Conservation (phyloP, 2,797 vertebrate species). For the Myoxocephalus aenaeus region DNA sequence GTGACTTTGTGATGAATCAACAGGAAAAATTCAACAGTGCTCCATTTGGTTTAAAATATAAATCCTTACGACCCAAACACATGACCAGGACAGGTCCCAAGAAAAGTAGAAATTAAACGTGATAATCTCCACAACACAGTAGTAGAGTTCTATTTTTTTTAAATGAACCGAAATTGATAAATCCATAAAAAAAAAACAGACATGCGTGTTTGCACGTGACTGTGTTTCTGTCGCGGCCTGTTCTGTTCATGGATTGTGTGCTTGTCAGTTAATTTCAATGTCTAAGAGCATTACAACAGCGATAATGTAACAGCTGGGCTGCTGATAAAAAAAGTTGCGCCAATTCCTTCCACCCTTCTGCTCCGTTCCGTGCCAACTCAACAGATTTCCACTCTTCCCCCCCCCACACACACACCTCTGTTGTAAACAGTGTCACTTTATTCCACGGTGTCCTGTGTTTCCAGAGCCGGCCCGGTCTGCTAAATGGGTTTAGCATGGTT, state of each 20-base stretch:
- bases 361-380: constrained; percentile 68
- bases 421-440: constrained; percentile 63
- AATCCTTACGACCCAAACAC: constrained; percentile 6
- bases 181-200: background rate
- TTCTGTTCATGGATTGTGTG: constrained; percentile 43
- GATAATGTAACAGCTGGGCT: constrained; percentile 80
- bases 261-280: constrained; percentile 64
- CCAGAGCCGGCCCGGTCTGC: constrained; percentile 41
- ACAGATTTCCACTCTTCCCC: constrained; percentile 61
- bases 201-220: constrained; percentile 39
- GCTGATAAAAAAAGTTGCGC: constrained; percentile 78
- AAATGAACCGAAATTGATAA: background rate
- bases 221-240: constrained; percentile 38
- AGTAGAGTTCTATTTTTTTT: background rate
- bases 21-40: background rate
- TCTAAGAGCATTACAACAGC: constrained; percentile 70
- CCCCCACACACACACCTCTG: background rate
- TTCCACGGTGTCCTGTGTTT: constrained; percentile 50
- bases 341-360: constrained; percentile 77
- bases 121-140: background rate
- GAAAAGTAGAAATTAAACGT: background rate
- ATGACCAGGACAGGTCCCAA: constrained; percentile 82
- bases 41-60: background rate
- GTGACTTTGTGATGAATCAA: constrained; percentile 63
- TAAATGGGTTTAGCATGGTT: constrained; percentile 68